Percentiles rank a stretch among this genome's conserved stretches.
phyloP scores from a whole-genome alignment of 2,888 invertebrate species.

The Conus canariensis region DNA sequence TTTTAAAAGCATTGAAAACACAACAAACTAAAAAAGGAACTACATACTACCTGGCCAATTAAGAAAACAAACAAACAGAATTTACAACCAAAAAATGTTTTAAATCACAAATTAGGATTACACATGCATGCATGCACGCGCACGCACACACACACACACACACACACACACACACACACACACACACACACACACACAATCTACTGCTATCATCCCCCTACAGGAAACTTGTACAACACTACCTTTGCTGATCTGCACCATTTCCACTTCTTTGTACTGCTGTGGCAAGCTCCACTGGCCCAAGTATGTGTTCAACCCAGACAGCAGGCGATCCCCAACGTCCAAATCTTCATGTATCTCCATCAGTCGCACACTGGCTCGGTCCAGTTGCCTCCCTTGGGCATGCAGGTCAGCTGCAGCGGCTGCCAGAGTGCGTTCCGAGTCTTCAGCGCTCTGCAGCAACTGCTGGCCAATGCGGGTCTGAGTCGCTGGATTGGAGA shows the following conservation, averaged over 20 bases:
- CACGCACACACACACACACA: no score
- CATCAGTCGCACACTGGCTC: conserved; percentile 57
- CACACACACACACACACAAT: no score
- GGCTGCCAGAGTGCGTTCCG: conserved; percentile 61
- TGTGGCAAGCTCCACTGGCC: conserved; percentile 64
- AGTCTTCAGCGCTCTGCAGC: conserved; percentile 63
- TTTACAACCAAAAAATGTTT: no score
- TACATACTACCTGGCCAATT: no score
- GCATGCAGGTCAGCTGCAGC: conserved; percentile 60
- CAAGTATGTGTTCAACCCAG: conserved; percentile 66
- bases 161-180: no score
- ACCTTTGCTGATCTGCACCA: conserved; percentile 28
- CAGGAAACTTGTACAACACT: no score
- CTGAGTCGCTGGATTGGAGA: not conserved
- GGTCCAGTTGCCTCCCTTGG: conserved; percentile 66
- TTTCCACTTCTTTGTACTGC: conserved; percentile 28
- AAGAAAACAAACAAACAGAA: no score
- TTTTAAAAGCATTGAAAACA: no score
- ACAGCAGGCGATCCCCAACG: conserved; percentile 62
- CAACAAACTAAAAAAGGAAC: no score
- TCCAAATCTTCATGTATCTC: conserved; percentile 69
- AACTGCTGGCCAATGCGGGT: conserved; percentile 63
- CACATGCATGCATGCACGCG: no score
- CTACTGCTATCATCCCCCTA: no score
- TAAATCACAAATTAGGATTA: no score